Evolutionary conservation across 2,113 vertebrate genomes (phyloP), one percentile per base, ranked within the genome.

Genomic region (Jaculus jaculus): DNA sequence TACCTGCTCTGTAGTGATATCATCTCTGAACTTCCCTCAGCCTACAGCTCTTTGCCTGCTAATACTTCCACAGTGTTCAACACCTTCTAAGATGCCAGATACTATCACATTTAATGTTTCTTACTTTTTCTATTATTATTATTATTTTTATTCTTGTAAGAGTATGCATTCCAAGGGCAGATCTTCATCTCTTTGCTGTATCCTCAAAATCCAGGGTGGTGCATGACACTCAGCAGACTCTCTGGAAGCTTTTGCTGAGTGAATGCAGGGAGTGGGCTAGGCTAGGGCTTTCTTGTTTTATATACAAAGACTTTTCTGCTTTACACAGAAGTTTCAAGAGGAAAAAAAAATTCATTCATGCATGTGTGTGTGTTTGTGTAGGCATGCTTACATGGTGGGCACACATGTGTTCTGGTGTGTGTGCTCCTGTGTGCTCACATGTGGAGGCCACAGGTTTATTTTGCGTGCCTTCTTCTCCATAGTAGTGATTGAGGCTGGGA

Each of bases 171-270:
- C 28, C 65, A 58, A 65, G 26, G 89, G 68, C 3, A 26, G 20
- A 18, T 73, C n/a, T 87, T 82, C 0, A 4, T 65, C 58, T 87
- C 58, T 58, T 51, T 17, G 15, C 75, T 30, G 2, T 60, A n/a
- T 30, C n/a, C 1, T 24, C 16, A 30, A 63, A 32, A 68, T 47
- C 0, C 3, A 77, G 81, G 37, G 23, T 37, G 74, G 6, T 3
- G 1, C 39, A 30, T 11, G 20, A 7, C 30, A 18, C 6, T 11
- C 1, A 37, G 28, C 1, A 23, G 4, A 7, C 4, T 30, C 4
- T 30, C 73, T 54, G 68, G 73, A 61, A 39, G 5, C 34, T 68
- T 60, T 20, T 42, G 4, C 7, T 51, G 51, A 69, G 66, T 37
- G 71, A 89, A 65, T 7, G 28, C 72, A 12, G 51, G n/a, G 39